Evolutionary conservation across 2,797 vertebrate species (phyloP).

Genomic region (Chromobotia macracanthus): DNA sequence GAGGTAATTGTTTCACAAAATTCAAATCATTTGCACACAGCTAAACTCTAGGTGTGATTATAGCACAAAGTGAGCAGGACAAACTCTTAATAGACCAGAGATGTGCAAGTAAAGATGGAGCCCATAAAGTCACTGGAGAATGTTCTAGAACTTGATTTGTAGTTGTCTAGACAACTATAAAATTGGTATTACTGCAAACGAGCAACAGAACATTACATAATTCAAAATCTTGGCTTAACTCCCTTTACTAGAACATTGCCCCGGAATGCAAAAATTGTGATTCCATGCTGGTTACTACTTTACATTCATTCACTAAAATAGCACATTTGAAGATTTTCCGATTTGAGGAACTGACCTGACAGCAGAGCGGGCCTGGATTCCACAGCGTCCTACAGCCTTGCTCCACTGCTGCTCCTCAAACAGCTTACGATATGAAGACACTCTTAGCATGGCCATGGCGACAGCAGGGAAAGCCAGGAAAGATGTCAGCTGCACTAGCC

Average conservation of each 20-base stretch:
- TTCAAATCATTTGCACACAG: conserved; percentile 14
- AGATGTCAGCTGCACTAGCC: conserved; percentile 32
- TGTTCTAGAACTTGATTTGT: background rate
- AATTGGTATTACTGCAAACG: background rate
- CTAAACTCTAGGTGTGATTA: background rate
- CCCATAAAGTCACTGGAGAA: background rate
- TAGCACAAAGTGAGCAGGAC: background rate
- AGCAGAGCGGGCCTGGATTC: conserved; percentile 57
- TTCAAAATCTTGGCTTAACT: background rate
- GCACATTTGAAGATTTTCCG: background rate
- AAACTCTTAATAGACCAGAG: too few species aligned
- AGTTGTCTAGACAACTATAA: background rate
- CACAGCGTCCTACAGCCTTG: conserved; percentile 60
- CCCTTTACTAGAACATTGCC: too few species aligned
- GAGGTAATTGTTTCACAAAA: background rate
- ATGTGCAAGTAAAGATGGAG: background rate
- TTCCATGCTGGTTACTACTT: too few species aligned
- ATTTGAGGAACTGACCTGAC: conserved; percentile 56
- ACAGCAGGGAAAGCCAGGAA: conserved; percentile 45
- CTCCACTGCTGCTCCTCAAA: conserved; percentile 71
- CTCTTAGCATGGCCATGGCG: conserved; percentile 75
- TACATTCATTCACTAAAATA: background rate
- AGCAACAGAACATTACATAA: background rate
- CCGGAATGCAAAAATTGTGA: too few species aligned
- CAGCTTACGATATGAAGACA: conserved; percentile 78